Percentiles rank a stretch among this genome's conserved stretches.
These are phyloP conservation scores for Mugil cephalus DNA, from an alignment of 2,113 vertebrate species.

Conservation along the genomic window DNA sequence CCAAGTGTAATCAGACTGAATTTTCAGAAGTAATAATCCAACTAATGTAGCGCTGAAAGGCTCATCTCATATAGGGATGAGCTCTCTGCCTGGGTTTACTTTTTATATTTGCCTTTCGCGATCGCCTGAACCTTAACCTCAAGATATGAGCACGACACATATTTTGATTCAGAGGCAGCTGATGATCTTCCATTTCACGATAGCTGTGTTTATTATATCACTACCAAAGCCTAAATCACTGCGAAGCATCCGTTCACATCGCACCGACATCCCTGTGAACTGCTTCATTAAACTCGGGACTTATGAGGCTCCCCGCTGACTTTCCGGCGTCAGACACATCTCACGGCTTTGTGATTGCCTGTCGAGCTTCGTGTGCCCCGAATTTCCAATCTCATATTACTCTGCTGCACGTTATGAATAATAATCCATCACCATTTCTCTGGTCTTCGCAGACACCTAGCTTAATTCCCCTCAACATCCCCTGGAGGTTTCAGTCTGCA, in stretches of 20 bases:
- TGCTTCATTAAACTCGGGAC: constrained; percentile 13
- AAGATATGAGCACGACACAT: constrained; percentile 29
- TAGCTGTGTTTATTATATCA: constrained; percentile 33
- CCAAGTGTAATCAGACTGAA: constrained; percentile 1
- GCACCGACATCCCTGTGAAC: constrained; percentile 22
- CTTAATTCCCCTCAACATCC: constrained; percentile 9
- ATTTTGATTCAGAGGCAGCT: constrained; percentile 47
- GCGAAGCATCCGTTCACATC: constrained; percentile 45
- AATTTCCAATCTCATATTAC: constrained; percentile 31
- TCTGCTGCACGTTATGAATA: constrained; percentile 7
- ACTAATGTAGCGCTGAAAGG: constrained; percentile 67
- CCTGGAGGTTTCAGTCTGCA: constrained; percentile 34
- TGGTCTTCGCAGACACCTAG: constrained; percentile 14
- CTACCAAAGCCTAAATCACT: constrained; percentile 45
- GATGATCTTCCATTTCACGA: constrained; percentile 41
- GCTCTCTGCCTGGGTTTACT: constrained; percentile 8
- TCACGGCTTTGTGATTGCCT: constrained; percentile 9
- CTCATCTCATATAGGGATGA: constrained; percentile 20
- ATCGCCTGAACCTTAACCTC: constrained; percentile 51
- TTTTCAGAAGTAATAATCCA: constrained; percentile 42
- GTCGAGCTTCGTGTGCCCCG: constrained; percentile 16
- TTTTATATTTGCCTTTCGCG: constrained; percentile 40
- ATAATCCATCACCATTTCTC: constrained; percentile 19
- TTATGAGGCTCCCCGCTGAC: neutral
- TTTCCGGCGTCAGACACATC: neutral